phyloP scores from a whole-genome alignment of 1,140 invertebrate species.

The Homalodisca vitripennis region DNA sequence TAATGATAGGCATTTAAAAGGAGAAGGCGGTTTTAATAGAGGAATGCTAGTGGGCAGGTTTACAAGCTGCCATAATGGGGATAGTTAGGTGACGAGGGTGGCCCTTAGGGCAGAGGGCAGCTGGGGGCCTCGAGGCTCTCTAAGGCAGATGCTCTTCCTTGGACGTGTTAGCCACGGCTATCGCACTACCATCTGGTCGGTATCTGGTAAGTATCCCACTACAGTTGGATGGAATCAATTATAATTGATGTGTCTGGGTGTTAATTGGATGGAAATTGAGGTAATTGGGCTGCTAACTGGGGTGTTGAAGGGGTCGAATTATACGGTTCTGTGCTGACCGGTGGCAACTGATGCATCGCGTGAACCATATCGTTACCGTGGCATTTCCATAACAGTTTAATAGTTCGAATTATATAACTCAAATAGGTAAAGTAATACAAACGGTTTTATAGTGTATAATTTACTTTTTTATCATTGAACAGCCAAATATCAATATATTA shows the following conservation, averaged over 20 bases:
- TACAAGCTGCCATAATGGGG: slow-evolving; percentile 4
- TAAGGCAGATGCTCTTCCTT: not conserved
- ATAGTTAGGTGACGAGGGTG: not conserved
- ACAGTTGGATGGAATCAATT: slow-evolving; percentile 3
- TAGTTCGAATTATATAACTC: no score
- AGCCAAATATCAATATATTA: no score
- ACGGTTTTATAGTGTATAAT: no score
- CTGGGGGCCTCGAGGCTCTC: not conserved
- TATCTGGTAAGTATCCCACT: no score
- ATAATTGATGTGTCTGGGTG: not conserved
- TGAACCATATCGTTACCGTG: no score
- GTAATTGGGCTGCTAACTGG: no score
- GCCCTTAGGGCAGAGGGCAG: not conserved
- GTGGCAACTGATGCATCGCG: no score
- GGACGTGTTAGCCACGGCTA: not conserved
- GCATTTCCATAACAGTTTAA: no score
- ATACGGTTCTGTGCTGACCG: no score
- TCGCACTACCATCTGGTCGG: not conserved
- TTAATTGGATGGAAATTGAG: not conserved
- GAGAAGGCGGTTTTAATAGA: slow-evolving; percentile 4
- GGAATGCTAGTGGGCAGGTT: slow-evolving; percentile 13
- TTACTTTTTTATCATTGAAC: no score
- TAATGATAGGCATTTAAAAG: slow-evolving; percentile 9
- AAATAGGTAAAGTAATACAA: no score
- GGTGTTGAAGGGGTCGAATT: no score